Base-by-base conservation (phyloP, 53 echinoderm and acorn worm species). In the Pentamera pediparva region DNA sequence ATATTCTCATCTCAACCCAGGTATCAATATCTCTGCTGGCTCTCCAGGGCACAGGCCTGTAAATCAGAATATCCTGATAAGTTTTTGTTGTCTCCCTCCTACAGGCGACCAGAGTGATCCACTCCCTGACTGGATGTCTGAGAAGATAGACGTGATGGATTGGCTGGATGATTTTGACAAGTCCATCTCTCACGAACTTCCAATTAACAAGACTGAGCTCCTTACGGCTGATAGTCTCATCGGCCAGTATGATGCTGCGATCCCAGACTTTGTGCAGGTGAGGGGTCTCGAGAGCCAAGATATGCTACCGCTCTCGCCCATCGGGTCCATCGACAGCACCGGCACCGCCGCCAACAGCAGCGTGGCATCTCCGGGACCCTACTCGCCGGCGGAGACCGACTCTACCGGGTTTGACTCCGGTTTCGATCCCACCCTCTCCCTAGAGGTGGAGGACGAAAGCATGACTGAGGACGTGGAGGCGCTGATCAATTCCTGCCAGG, bases 51-150 rank as follows among this genome's bases (percentile, higher is more conserved):
- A n/a, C n/a, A n/a, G n/a, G n/a, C n/a, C n/a, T n/a, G n/a, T n/a
- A n/a, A n/a, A n/a, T n/a, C n/a, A n/a, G n/a, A n/a, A n/a, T n/a
- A n/a, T n/a, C n/a, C n/a, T n/a, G n/a, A n/a, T n/a, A n/a, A n/a
- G n/a, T n/a, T n/a, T n/a, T n/a, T n/a, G 19, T 2, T 19, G 18
- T 67, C 45, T 67, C 4, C 45, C 20, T 65, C 62, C 15, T 55
- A 26, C 57, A 82, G 70, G 59, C 19, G 69, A 76, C 67, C 65
- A 65, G 32, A 35, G 27, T 20, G 84, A 89, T 56, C 83, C 83
- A 20, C 84, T 93, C 26, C 93, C 89, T 29, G 89, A 89, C 52
- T 93, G 93, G 93, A 93, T 93, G 93, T 89, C 93, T n/a, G 89
- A 89, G 76, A 93, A 93, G 65, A 76, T 93, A 47, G 50, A 78